A percentile compares a stretch with the other conserved stretches of the same genome.
Conservation (phyloP, 2,113 vertebrate species). For the Tragulus kanchil region DNA sequence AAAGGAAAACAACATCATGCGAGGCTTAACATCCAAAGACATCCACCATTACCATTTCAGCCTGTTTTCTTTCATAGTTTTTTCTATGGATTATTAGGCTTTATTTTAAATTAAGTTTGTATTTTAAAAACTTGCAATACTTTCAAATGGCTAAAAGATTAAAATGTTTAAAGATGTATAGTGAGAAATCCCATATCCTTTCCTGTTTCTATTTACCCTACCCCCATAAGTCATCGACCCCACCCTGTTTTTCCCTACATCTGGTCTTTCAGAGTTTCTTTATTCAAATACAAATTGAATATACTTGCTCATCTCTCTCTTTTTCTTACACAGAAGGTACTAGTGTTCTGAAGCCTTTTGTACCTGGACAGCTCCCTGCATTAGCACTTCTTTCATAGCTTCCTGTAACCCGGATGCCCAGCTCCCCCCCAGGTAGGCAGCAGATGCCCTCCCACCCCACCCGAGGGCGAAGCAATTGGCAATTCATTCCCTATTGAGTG, state of each 20-base stretch:
- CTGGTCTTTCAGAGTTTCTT: not conserved
- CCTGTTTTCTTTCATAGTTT: not conserved
- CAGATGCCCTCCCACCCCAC: not conserved
- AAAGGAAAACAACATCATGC: not conserved
- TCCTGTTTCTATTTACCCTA: not conserved
- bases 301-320: not conserved
- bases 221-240: not conserved
- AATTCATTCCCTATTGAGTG: not conserved
- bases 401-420: not conserved
- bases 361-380: rapidly evolving
- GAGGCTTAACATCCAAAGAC: not conserved
- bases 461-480: not conserved
- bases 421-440: not conserved
- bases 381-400: not conserved
- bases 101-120: slow-evolving; percentile 25
- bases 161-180: not conserved
- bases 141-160: not conserved
- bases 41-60: not conserved
- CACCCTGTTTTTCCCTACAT: not conserved
- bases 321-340: not conserved
- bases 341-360: too few relatives aligned
- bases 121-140: not conserved
- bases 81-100: not conserved
- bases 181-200: not conserved
- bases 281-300: not conserved